phyloP scores from a whole-genome alignment of 2,797 vertebrate species.

The Enteromius paludinosus region DNA sequence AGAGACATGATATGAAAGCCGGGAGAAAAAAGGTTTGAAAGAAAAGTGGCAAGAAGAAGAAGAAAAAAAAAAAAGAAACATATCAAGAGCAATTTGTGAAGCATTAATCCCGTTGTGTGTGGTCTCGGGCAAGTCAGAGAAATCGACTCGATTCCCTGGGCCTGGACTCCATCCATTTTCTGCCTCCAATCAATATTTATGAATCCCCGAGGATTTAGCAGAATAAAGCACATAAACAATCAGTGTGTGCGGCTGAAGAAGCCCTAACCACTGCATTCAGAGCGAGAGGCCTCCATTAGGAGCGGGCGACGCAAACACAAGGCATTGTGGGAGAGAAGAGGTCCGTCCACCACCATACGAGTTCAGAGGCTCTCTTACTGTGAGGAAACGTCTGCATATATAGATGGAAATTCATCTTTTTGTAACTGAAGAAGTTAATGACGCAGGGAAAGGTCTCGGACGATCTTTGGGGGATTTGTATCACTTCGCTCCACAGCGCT shows the following conservation, averaged over 20 bases:
- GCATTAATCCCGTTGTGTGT: slow-evolving; percentile 87
- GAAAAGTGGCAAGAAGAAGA: slow-evolving; percentile 61
- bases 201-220: slow-evolving; percentile 93
- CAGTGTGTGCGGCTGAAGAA: slow-evolving; percentile 67
- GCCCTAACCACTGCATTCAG: slow-evolving; percentile 59
- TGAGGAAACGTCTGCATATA: slow-evolving; percentile 9
- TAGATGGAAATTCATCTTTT: slow-evolving; percentile 23
- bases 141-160: slow-evolving; percentile 92
- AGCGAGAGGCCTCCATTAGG: slow-evolving; percentile 53
- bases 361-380: slow-evolving; percentile 10
- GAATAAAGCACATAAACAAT: slow-evolving; percentile 92
- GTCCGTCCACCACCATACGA: background rate
- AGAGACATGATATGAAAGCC: slow-evolving; percentile 70
- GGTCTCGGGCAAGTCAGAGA: slow-evolving; percentile 86
- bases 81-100: slow-evolving; percentile 82
- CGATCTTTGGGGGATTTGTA: slow-evolving; percentile 30
- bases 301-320: slow-evolving; percentile 42
- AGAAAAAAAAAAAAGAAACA: slow-evolving; percentile 56
- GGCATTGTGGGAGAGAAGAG: slow-evolving; percentile 38
- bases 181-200: slow-evolving; percentile 99
- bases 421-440: slow-evolving; percentile 40
- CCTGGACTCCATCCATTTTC: slow-evolving; percentile 95
- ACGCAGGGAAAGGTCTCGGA: slow-evolving; percentile 11
- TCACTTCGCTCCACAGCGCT: background rate
- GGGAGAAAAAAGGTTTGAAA: slow-evolving; percentile 41